Percentiles rank a stretch among this genome's conserved stretches.
Evolutionary conservation across 2,113 vertebrate species (phyloP).

Genomic region (Pterophyllum scalare): DNA sequence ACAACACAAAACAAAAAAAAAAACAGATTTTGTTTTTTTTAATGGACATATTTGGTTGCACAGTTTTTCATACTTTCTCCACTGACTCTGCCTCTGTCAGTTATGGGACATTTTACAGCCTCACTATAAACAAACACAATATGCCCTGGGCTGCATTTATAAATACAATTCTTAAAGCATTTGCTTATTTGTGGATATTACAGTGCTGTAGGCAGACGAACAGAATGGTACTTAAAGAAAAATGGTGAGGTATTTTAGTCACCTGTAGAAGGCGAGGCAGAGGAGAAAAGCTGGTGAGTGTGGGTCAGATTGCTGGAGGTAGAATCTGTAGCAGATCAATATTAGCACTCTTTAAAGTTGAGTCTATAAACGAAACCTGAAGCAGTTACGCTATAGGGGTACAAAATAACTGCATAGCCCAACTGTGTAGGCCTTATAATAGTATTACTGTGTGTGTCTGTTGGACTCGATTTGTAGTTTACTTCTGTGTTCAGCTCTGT

Average conservation of each 20-base stretch:
- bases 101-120: not conserved
- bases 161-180: not conserved
- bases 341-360: constrained; percentile 7
- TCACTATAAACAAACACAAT: not conserved
- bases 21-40: too few relatives aligned
- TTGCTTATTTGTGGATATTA: not conserved
- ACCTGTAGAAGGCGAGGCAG: not conserved
- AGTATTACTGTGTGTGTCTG: not conserved
- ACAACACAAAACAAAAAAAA: too few relatives aligned
- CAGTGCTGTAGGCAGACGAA: not conserved
- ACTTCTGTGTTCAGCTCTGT: not conserved
- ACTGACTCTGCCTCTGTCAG: not conserved
- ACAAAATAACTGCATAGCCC: not conserved
- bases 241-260: not conserved
- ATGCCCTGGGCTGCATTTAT: not conserved
- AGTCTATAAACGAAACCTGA: constrained; percentile 14
- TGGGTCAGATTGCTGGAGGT: constrained; percentile 27
- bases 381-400: constrained; percentile 7
- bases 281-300: not conserved
- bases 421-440: not conserved
- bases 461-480: not conserved
- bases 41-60: not conserved
- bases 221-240: constrained; percentile 8
- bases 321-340: constrained; percentile 38
- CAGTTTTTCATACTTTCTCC: not conserved